phyloP scores from a whole-genome alignment of 2,888 invertebrate genomes.

The Anaspis maculata region DNA sequence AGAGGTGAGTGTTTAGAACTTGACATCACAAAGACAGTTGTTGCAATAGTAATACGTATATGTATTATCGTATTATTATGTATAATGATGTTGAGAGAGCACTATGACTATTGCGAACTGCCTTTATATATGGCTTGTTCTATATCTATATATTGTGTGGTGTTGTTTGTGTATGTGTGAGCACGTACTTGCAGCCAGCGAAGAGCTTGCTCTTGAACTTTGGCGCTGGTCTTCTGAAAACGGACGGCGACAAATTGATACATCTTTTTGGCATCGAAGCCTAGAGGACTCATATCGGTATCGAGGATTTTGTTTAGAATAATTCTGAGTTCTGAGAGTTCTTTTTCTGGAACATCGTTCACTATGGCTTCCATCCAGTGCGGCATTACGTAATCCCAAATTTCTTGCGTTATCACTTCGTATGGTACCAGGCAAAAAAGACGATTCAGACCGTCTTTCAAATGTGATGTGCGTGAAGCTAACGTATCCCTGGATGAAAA shows the following conservation, averaged over 20 bases:
- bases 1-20: constrained; percentile 21
- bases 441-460: constrained; percentile 90
- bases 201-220: constrained; percentile 79
- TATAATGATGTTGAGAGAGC: no score
- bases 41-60: no score
- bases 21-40: not conserved
- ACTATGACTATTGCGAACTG: no score
- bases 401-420: constrained; percentile 90
- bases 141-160: no score
- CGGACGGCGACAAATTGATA: constrained; percentile 87
- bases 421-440: constrained; percentile 95
- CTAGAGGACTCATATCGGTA: constrained; percentile 89
- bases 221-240: constrained; percentile 71
- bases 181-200: constrained; percentile 81
- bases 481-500: constrained; percentile 61
- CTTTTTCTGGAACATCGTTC: constrained; percentile 84
- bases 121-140: no score
- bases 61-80: no score
- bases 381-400: constrained; percentile 98
- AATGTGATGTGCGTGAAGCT: constrained; percentile 78
- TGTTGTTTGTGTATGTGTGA: no score
- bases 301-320: constrained; percentile 90
- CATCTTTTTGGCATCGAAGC: constrained; percentile 89
- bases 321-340: constrained; percentile 73
- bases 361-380: constrained; percentile 98